phyloP scores from a whole-genome alignment of 2,797 vertebrate species.

The Semotilus atromaculatus region DNA sequence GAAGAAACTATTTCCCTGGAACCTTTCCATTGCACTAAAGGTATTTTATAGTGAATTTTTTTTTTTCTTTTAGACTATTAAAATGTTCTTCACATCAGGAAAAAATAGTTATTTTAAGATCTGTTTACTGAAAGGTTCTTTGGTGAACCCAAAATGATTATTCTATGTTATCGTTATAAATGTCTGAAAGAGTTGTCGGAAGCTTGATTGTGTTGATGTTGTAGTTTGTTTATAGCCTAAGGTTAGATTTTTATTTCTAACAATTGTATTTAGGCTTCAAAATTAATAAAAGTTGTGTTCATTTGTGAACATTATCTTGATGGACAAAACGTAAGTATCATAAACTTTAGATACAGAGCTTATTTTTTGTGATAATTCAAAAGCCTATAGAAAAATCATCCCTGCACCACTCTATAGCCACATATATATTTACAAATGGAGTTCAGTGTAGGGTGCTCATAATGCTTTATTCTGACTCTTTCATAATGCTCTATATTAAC shows the following conservation, averaged over 20 bases:
- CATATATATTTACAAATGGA: background rate
- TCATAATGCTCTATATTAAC: slow-evolving; percentile 69
- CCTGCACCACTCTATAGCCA: background rate
- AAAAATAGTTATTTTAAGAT: too few species aligned
- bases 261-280: background rate
- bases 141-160: too few species aligned
- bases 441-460: slow-evolving; percentile 43
- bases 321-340: background rate
- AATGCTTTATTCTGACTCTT: slow-evolving; percentile 66
- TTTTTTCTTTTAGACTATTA: too few species aligned
- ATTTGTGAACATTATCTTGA: background rate
- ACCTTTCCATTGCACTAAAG: background rate
- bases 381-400: background rate
- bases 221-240: too few species aligned
- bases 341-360: background rate
- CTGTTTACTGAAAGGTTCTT: too few species aligned
- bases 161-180: too few species aligned
- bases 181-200: too few species aligned
- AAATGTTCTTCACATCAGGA: too few species aligned
- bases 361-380: background rate
- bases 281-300: background rate
- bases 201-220: too few species aligned
- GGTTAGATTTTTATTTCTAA: too few species aligned
- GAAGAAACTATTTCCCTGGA: background rate
- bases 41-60: too few species aligned